Base-by-base conservation (phyloP, 2,888 invertebrate genomes). In the Aradus depressus region DNA sequence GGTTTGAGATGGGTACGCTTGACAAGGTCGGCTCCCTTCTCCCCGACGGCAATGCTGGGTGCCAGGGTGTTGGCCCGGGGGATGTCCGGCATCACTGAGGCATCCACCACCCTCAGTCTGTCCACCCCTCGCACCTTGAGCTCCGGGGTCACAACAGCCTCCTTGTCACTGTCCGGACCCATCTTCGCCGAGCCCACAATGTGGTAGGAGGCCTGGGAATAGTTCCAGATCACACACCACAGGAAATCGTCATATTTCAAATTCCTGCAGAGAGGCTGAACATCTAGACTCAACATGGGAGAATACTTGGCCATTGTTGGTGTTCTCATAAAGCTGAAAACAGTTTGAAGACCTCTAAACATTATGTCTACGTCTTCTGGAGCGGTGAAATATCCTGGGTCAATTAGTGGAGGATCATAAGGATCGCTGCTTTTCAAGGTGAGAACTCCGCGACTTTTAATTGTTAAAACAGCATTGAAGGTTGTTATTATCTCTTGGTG, bases 11-110 rank as follows among this genome's bases (percentile, higher is more conserved):
- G n/a, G n/a, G n/a, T n/a, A n/a, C n/a, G n/a, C n/a, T 52, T 52
- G 23, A 52, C 49, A 8, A 52, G 42, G 23, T 52, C 52, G 16
- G 49, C 19, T 25, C 32, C 52, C 19, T 52, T 52, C 42, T 52
- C 52, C 3, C 22, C 52, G n/a, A 52, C 49, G 49, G 49, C 44
- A 10, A 52, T 42, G 12, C 22, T 16, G 4, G 52, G 49, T 12
- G 48, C 52, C 28, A 49, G 48, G 3, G 49, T 52, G 19, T 52
- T 52, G 2, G 37, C 42, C 10, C 49, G 14, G 4, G 37, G n/a
- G 21, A 52, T 49, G 3, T 6, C 16, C 2, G 52, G 52, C 52
- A 52, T 52, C 3, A 52, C 23, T 14, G 52, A 52, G 4, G 52
- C 49, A 31, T 52, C 52, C 10, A 52, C 25, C 6, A 52, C 39